A percentile compares a stretch with the other conserved stretches of the same genome.
Evolutionary conservation across 1,140 invertebrate genomes (phyloP).

Genomic region (Cydia fagiglandana): DNA sequence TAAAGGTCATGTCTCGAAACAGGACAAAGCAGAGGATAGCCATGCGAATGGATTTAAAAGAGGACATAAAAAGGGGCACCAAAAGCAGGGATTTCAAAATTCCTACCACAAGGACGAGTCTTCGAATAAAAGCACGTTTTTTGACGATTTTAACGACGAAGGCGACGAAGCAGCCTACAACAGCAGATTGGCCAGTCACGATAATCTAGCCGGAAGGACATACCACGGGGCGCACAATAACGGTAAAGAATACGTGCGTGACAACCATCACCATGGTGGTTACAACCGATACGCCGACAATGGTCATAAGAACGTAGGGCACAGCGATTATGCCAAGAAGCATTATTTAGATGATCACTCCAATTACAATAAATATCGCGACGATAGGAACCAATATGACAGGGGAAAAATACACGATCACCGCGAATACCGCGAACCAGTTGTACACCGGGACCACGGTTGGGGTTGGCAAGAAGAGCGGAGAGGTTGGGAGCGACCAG

Average conservation of each 20-base stretch:
- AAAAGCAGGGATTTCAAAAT: conserved; percentile 82
- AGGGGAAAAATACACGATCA: conserved; percentile 62
- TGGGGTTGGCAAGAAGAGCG: conserved; percentile 59
- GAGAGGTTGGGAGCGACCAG: conserved; percentile 56
- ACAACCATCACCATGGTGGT: conserved; percentile 71
- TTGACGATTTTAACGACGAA: conserved; percentile 82
- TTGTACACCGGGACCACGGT: conserved; percentile 47
- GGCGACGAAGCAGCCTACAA: conserved; percentile 79
- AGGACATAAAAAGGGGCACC: conserved; percentile 82
- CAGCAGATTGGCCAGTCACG: conserved; percentile 71
- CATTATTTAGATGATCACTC: conserved; percentile 77
- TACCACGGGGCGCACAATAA: conserved; percentile 77
- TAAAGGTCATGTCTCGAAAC: conserved; percentile 65
- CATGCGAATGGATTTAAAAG: conserved; percentile 74
- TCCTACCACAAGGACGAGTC: conserved; percentile 84
- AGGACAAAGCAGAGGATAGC: conserved; percentile 71
- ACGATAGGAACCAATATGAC: conserved; percentile 66
- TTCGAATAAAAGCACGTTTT: conserved; percentile 83
- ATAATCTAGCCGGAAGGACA: conserved; percentile 72
- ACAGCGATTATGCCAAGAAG: conserved; percentile 77
- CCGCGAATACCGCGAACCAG: conserved; percentile 56
- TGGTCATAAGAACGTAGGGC: conserved; percentile 69
- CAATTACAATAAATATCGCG: conserved; percentile 70
- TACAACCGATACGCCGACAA: conserved; percentile 77
- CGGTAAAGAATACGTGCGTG: conserved; percentile 60